Evolutionary conservation across 1,140 invertebrate genomes (phyloP).

Genomic region (Drosophila tropicalis): DNA sequence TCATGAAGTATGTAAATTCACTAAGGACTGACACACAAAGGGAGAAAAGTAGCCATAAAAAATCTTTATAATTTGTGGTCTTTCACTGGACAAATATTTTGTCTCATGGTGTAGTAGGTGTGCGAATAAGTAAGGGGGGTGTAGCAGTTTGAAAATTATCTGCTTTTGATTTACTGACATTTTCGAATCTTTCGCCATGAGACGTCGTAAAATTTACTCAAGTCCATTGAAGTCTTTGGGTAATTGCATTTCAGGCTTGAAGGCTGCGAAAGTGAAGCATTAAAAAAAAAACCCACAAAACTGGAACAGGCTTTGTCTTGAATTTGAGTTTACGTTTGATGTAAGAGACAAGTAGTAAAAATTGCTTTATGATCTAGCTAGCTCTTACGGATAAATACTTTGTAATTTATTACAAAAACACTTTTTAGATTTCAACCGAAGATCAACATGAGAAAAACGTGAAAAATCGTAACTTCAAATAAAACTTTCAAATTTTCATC

Average conservation of each 20-base stretch:
- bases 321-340: not conserved
- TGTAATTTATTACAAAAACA: not conserved
- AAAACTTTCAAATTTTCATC: no score
- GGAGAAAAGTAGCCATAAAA: conserved; percentile 56
- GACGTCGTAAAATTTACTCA: conserved; percentile 62
- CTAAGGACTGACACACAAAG: conserved; percentile 34
- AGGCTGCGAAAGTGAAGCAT: conserved; percentile 42
- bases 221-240: conserved; percentile 27
- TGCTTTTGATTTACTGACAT: conserved; percentile 73
- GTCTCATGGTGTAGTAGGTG: conserved; percentile 47
- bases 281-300: conserved; percentile 29
- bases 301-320: conserved; percentile 12
- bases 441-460: no score
- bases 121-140: conserved; percentile 7
- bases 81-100: conserved; percentile 72
- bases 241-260: conserved; percentile 22
- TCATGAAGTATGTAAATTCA: conserved; percentile 78
- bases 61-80: conserved; percentile 78
- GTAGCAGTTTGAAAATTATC: conserved; percentile 64
- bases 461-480: no score
- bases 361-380: not conserved
- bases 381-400: not conserved
- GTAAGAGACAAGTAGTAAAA: not conserved
- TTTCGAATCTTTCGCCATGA: conserved; percentile 28
- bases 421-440: not conserved